Percentiles rank a stretch among this genome's conserved stretches.
Evolutionary conservation across 2,113 vertebrate genomes (phyloP).

Genomic region (Carassius carassius): DNA sequence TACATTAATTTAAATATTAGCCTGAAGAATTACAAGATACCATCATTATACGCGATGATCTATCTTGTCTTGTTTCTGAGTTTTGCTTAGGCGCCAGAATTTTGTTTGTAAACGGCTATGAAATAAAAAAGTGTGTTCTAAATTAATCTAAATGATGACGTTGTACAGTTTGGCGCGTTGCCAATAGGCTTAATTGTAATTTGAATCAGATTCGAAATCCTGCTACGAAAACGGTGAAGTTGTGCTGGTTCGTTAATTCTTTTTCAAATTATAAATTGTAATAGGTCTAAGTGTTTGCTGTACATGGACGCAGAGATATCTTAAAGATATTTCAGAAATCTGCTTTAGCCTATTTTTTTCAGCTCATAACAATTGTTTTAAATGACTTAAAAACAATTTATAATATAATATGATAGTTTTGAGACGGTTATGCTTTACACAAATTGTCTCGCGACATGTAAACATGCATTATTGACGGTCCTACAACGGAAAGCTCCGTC

Average conservation of each 20-base stretch:
- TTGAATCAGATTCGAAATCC: background rate
- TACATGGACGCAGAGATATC: background rate
- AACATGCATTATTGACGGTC: slow-evolving; percentile 3
- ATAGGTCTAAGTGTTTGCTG: background rate
- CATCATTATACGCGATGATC: background rate
- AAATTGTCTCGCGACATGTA: background rate
- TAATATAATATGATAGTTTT: background rate
- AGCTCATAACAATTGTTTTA: background rate
- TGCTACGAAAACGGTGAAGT: background rate
- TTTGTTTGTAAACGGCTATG: background rate
- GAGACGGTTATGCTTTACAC: background rate
- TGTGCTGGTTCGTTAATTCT: background rate
- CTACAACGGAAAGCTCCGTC: background rate
- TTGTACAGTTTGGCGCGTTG: background rate
- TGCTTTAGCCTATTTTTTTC: background rate
- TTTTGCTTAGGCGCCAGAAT: background rate
- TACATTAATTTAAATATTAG: background rate
- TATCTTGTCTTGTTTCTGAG: background rate
- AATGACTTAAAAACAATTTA: background rate
- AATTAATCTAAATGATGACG: background rate
- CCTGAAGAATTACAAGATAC: background rate
- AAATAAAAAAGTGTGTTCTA: background rate
- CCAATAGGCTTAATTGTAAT: background rate
- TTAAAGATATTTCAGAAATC: background rate
- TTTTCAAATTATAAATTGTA: background rate